Evolutionary conservation across 2,113 vertebrate species (phyloP).

Genomic region (Hippolais icterina): DNA sequence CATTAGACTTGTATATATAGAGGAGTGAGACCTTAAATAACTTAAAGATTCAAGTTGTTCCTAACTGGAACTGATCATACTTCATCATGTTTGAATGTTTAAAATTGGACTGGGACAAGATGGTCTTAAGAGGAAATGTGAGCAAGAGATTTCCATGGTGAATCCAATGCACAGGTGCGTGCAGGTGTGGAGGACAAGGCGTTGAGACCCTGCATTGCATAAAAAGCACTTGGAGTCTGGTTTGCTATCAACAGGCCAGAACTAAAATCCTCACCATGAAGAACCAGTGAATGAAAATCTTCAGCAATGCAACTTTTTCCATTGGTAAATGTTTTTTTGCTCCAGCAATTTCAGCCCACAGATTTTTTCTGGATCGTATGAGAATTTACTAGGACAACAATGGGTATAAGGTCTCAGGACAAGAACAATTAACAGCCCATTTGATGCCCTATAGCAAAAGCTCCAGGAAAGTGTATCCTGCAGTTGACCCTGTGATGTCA

Average conservation of each 20-base stretch:
- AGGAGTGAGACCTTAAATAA: not conserved
- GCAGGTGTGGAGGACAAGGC: not conserved
- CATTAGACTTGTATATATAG: not conserved
- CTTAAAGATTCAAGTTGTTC: not conserved
- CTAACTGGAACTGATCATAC: not conserved
- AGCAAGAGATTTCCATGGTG: not conserved
- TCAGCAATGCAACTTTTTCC: not conserved
- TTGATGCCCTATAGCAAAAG: not conserved
- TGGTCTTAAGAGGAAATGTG: not conserved
- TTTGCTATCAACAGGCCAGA: not conserved
- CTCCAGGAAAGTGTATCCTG: not conserved
- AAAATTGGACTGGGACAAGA: not conserved
- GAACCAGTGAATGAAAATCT: not conserved
- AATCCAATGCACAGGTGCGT: not conserved
- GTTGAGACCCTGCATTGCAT: too few relatives aligned
- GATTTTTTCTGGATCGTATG: not conserved
- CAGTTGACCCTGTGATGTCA: slow-evolving; percentile 27
- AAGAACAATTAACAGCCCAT: not conserved
- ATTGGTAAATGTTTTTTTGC: not conserved
- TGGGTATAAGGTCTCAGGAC: not conserved
- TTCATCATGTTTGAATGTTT: not conserved
- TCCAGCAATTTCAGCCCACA: not conserved
- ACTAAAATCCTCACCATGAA: not conserved
- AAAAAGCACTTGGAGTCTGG: not conserved
- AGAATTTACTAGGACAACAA: not conserved